Evolutionary conservation across 2,797 vertebrate species (phyloP).

Genomic region (Chrysocyon brachyurus): DNA sequence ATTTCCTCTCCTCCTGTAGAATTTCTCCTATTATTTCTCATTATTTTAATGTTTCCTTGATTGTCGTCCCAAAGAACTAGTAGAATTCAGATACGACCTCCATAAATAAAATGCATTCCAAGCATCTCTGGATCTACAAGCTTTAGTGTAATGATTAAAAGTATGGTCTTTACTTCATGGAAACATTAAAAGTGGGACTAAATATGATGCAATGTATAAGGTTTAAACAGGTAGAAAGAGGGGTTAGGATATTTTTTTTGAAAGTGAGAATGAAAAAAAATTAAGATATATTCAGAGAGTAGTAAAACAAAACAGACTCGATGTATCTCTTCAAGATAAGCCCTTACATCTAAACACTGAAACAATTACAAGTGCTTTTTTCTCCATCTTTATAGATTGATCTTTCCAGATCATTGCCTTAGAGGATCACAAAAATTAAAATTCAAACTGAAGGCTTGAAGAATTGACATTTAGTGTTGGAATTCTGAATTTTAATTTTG

Average conservation of each 20-base stretch:
- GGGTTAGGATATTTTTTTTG: background rate
- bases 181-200: background rate
- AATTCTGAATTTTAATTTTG: background rate
- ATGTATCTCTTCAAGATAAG: background rate
- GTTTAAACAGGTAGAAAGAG: background rate
- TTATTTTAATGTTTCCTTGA: conserved; percentile 12
- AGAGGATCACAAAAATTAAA: background rate
- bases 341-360: background rate
- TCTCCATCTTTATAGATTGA: background rate
- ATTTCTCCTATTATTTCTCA: background rate
- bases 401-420: background rate
- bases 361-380: background rate
- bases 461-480: background rate
- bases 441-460: background rate
- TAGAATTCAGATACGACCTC: background rate
- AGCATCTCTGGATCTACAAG: background rate
- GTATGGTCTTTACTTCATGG: background rate
- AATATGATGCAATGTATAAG: background rate
- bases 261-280: background rate
- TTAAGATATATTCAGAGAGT: background rate
- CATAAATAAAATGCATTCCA: background rate
- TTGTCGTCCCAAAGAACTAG: background rate
- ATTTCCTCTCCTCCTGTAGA: background rate
- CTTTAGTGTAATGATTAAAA: background rate
- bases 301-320: background rate